Percentiles rank a stretch among this genome's conserved stretches.
phyloP scores from a whole-genome alignment of 2,797 vertebrate genomes.

The Lycodopsis pacificus region DNA sequence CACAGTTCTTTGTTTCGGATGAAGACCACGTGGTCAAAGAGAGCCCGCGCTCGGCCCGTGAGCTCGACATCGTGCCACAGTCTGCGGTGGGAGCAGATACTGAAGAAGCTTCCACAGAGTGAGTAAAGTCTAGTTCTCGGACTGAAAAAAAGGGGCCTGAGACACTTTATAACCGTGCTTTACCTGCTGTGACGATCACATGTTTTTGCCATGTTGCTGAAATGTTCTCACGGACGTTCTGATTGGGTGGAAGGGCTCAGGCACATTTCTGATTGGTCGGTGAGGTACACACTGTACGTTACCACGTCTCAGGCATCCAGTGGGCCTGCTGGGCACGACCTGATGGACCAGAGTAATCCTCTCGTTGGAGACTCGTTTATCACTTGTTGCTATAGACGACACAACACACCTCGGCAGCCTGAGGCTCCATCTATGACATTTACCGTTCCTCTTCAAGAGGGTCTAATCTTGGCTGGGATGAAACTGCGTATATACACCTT shows the following conservation, averaged over 20 bases:
- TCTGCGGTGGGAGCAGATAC: conserved; percentile 42
- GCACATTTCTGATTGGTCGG: conserved; percentile 22
- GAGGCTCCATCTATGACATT: conserved; percentile 68
- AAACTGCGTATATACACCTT: conserved; percentile 25
- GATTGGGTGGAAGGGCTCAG: conserved; percentile 8
- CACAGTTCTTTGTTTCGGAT: conserved; percentile 84
- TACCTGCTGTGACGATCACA: conserved; percentile 42
- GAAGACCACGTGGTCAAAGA: conserved; percentile 74
- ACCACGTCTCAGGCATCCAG: conserved; percentile 81
- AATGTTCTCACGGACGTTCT: conserved; percentile 20
- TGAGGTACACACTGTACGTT: conserved; percentile 69
- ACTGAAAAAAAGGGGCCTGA: neutral
- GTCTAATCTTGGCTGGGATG: conserved; percentile 40
- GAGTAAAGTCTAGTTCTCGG: conserved; percentile 50
- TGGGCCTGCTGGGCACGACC: conserved; percentile 70
- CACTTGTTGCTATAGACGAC: conserved; percentile 70
- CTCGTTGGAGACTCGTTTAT: conserved; percentile 72
- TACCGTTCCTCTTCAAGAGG: conserved; percentile 50
- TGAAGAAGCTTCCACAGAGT: conserved; percentile 79
- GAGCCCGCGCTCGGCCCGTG: conserved; percentile 49
- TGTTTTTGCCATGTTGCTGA: conserved; percentile 38
- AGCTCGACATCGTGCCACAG: conserved; percentile 62
- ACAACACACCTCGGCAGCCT: conserved; percentile 61
- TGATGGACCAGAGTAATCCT: conserved; percentile 68
- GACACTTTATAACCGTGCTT: conserved; percentile 12